Base-by-base conservation (phyloP, 2,888 invertebrate species). In the Graphium colonna region DNA sequence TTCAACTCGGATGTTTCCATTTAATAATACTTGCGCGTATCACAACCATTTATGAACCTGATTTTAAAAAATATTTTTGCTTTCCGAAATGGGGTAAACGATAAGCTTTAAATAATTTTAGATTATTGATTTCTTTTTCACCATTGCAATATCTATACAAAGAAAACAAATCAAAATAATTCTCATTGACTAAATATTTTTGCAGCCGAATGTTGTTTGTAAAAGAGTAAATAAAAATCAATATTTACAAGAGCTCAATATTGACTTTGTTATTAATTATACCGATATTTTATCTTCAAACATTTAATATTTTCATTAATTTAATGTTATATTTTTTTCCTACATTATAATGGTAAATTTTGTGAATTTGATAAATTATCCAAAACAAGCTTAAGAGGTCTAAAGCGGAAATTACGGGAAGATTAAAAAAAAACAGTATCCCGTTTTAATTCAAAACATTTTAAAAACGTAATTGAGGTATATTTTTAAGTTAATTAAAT, bases 401-500 rank as follows among this genome's bases (percentile, higher is more conserved):
- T 1, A 31, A 9, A 31, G 1, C 31, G 31, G 10, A n/a, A 33
- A 33, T 10, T 10, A 21, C 21, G 21, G 13, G 36, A 12, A 36
- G n/a, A 33, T 33, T 12, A n/a, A 12, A 36, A n/a, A 36, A 36
- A 36, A 36, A 36, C 7, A n/a, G 4, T 12, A 36, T 3, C 2
- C 9, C 13, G 12, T 36, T 36, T 36, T 36, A 5, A 36, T 12
- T 36, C 36, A 13, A 21, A 40, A 17, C 17, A 21, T 41, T 18
- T 41, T 18, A 7, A 18, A 41, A 18, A 10, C 17, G 12, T 45
- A 18, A 45, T 18, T 4, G n/a, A 41, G 13, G 10, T 43, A 43
- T 21, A 36, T 33, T 41, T 38, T 33, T 33, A 17, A 42, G 28
- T 36, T 9, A 52, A 38, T 28, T 52, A 28, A 36, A 47, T 12